Conservation (phyloP, 2,797 vertebrate genomes). For the Ctenopoma kingsleyae region DNA sequence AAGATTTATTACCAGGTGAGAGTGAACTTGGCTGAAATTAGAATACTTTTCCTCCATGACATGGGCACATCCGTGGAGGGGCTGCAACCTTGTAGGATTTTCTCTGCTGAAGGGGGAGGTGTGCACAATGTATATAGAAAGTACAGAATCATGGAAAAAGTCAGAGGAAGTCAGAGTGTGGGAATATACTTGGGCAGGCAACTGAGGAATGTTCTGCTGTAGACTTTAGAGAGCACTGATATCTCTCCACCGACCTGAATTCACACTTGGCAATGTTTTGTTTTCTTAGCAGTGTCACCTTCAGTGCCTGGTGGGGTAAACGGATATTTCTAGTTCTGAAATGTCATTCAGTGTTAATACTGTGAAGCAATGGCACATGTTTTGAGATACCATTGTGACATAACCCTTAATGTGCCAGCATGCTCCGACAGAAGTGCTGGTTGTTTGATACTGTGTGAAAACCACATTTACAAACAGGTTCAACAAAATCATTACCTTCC, state of each 20-base stretch:
- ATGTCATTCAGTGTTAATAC: slow-evolving; percentile 47
- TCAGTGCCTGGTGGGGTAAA: slow-evolving; percentile 63
- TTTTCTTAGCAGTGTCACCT: slow-evolving; percentile 85
- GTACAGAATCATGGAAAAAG: slow-evolving; percentile 1
- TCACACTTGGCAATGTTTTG: slow-evolving; percentile 73
- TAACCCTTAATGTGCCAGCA: too few relatives aligned
- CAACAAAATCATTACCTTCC: too few relatives aligned
- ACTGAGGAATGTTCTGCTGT: slow-evolving; percentile 49
- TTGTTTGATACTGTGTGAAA: too few relatives aligned
- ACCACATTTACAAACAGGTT: too few relatives aligned
- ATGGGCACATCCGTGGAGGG: slow-evolving; percentile 75
- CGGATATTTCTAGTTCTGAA: slow-evolving; percentile 35
- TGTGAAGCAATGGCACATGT: background rate
- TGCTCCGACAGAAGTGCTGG: too few relatives aligned
- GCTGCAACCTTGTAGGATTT: slow-evolving; percentile 78
- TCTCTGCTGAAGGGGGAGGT: slow-evolving; percentile 57
- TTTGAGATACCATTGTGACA: too few relatives aligned
- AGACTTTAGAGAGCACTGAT: slow-evolving; percentile 59
- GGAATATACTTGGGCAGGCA: slow-evolving; percentile 29
- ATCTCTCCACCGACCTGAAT: slow-evolving; percentile 74
- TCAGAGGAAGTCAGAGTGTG: slow-evolving; percentile 31
- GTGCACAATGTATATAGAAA: background rate
- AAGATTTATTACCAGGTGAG: slow-evolving; percentile 82
- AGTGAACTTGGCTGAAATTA: slow-evolving; percentile 80
- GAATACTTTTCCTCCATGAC: slow-evolving; percentile 79